Percentiles rank a stretch among this genome's conserved stretches.
Evolutionary conservation across 1,140 invertebrate species (phyloP).

Genomic region (Hirudo medicinalis): DNA sequence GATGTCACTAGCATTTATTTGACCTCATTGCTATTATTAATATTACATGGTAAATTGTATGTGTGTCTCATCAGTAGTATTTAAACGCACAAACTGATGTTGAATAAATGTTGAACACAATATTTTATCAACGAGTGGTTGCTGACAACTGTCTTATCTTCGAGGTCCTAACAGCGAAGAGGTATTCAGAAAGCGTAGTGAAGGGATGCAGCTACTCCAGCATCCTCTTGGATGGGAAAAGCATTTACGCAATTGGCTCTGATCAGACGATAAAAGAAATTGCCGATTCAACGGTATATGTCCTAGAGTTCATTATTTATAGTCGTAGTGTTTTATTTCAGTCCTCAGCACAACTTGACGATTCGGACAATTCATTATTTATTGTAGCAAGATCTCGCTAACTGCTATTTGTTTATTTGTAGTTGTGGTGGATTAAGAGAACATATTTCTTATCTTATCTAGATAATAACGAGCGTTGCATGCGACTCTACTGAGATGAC

Average conservation of each 20-base stretch:
- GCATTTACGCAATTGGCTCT: slow-evolving; percentile 57
- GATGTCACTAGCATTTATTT: too few species aligned
- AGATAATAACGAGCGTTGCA: slow-evolving; percentile 42
- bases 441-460: background rate
- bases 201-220: slow-evolving; percentile 55
- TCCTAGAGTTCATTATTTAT: background rate
- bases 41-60: too few species aligned
- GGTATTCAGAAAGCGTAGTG: slow-evolving; percentile 62
- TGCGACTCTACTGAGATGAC: slow-evolving; percentile 42
- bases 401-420: background rate
- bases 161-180: slow-evolving; percentile 44
- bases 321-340: background rate
- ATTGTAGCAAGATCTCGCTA: background rate
- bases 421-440: background rate
- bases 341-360: too few species aligned
- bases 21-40: too few species aligned
- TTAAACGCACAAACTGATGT: too few species aligned
- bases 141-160: too few species aligned
- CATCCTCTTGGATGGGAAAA: slow-evolving; percentile 51
- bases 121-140: too few species aligned
- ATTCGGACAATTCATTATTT: background rate
- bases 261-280: slow-evolving; percentile 67
- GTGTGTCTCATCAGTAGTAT: too few species aligned
- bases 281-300: slow-evolving; percentile 45
- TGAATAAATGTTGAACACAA: too few species aligned